Conservation (phyloP, 2,888 invertebrate species). For the Cosmia trapezina region DNA sequence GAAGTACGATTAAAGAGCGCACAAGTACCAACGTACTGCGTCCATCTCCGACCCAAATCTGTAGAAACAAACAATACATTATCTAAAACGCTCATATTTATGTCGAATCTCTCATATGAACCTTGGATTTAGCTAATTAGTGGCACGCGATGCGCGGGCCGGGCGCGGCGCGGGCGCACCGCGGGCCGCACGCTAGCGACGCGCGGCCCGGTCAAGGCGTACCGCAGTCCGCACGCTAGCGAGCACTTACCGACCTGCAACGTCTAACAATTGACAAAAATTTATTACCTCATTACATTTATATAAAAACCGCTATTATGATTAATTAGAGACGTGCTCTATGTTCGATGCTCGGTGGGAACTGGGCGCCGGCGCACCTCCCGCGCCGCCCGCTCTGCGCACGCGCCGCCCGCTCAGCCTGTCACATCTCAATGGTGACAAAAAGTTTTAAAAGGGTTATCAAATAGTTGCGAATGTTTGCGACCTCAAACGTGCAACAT, state of each 20-base stretch:
- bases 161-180: constrained; percentile 55
- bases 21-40: constrained; percentile 11
- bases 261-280: constrained; percentile 59
- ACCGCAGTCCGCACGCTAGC: constrained; percentile 34
- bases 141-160: constrained; percentile 58
- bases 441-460: constrained; percentile 28
- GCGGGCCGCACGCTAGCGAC: constrained; percentile 28
- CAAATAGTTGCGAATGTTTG: constrained; percentile 10
- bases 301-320: constrained; percentile 52
- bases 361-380: constrained; percentile 8
- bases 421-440: constrained; percentile 16
- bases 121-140: constrained; percentile 59
- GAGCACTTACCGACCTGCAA: constrained; percentile 30
- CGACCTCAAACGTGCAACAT: constrained; percentile 37
- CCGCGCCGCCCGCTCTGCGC: not conserved
- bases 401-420: not conserved
- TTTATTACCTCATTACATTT: constrained; percentile 50
- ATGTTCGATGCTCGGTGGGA: constrained; percentile 34
- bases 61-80: constrained; percentile 47
- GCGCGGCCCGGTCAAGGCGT: constrained; percentile 59
- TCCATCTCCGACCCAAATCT: constrained; percentile 43
- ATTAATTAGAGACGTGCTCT: constrained; percentile 49
- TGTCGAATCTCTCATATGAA: constrained; percentile 64
- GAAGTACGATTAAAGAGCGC: too few relatives aligned
- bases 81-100: constrained; percentile 57